A percentile compares a stretch with the other conserved stretches of the same genome.
phyloP scores from a whole-genome alignment of 2,888 invertebrate species.

The Amphipyra tragopoginis region DNA sequence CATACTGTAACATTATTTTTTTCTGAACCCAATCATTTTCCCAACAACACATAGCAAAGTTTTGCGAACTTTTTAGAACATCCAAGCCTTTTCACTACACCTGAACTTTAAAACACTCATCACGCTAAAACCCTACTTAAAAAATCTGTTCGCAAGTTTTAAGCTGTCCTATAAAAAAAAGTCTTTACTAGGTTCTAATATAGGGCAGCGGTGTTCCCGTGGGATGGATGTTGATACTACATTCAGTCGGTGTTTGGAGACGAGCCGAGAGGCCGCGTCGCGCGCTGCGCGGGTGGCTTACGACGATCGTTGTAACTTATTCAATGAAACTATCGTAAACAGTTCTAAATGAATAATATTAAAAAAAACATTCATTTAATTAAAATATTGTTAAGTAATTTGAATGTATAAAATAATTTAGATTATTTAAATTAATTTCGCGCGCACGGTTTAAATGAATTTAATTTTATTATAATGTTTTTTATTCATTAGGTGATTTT shows the following conservation, averaged over 20 bases:
- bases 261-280: constrained; percentile 55
- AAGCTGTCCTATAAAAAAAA: constrained; percentile 47
- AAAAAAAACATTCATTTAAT: no score
- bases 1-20: no score
- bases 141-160: constrained; percentile 41
- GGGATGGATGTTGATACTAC: constrained; percentile 40
- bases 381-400: no score
- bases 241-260: constrained; percentile 50
- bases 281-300: constrained; percentile 30
- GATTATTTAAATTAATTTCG: background rate
- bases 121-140: constrained; percentile 32
- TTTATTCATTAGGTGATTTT: no score
- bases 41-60: no score
- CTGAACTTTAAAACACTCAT: constrained; percentile 27
- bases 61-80: background rate
- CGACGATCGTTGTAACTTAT: constrained; percentile 39
- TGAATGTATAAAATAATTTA: no score
- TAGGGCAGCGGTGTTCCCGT: constrained; percentile 45
- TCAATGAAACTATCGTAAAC: constrained; percentile 2
- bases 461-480: background rate
- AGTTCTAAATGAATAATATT: no score
- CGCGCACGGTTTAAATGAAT: background rate
- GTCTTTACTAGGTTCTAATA: constrained; percentile 39
- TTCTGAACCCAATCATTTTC: no score
- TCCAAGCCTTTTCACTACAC: constrained; percentile 2